These are phyloP conservation scores for Pseudomyrmex concolor DNA, from an alignment of 1,140 invertebrate genomes.

Conservation along the genomic window DNA sequence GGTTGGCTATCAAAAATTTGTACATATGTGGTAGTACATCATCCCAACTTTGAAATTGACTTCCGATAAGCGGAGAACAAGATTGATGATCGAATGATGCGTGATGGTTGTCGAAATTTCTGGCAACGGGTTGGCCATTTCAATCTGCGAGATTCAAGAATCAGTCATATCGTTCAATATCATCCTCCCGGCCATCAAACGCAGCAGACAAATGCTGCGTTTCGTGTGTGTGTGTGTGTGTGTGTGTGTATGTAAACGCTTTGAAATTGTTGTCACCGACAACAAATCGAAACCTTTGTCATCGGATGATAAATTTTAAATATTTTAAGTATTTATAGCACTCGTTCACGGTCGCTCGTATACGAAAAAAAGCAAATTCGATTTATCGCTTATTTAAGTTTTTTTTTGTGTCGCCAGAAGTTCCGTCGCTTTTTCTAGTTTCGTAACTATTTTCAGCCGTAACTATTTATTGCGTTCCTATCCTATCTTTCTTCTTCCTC, in stretches of 20 bases:
- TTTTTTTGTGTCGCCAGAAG: not conserved
- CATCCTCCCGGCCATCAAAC: conserved; percentile 6
- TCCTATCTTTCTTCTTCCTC: not conserved
- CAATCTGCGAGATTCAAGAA: conserved; percentile 68
- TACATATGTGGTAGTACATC: conserved; percentile 41
- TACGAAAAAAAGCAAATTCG: too few relatives aligned
- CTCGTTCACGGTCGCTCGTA: too few relatives aligned
- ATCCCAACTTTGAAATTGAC: conserved; percentile 67
- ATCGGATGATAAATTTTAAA: too few relatives aligned
- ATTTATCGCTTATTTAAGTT: not conserved
- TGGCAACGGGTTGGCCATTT: conserved; percentile 65
- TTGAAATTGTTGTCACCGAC: not conserved
- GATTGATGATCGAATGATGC: conserved; percentile 74
- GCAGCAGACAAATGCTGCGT: conserved; percentile 43
- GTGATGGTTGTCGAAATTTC: conserved; percentile 66
- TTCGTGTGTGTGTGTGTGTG: too few relatives aligned
- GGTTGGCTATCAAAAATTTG: conserved; percentile 32
- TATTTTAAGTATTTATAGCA: too few relatives aligned
- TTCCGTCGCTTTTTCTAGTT: not conserved
- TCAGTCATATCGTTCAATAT: conserved; percentile 66
- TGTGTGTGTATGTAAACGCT: too few relatives aligned
- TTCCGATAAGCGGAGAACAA: conserved; percentile 65
- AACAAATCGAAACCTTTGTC: too few relatives aligned
- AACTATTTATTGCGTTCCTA: conserved; percentile 10
- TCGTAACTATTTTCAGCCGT: not conserved